phyloP scores from a whole-genome alignment of 2,113 vertebrate species.

The Lutjanus erythropterus region DNA sequence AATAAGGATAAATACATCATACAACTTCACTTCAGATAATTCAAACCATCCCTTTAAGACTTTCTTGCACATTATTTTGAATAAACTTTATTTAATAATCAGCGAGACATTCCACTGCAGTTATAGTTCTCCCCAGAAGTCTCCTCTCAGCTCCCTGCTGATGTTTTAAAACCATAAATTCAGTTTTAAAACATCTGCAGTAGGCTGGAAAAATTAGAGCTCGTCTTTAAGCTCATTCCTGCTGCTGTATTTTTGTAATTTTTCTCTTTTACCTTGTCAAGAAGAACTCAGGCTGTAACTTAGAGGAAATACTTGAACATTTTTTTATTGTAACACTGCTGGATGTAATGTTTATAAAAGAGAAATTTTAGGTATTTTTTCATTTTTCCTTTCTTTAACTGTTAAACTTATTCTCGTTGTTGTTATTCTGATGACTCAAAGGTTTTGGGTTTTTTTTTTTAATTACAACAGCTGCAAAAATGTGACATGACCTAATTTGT shows the following conservation, averaged over 20 bases:
- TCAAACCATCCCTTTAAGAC: no score
- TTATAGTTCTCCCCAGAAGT: neutral
- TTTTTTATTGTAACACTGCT: conserved; percentile 12
- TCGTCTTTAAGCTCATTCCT: neutral
- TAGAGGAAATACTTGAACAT: conserved; percentile 67
- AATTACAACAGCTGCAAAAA: neutral
- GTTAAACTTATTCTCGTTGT: neutral
- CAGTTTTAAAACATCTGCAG: neutral
- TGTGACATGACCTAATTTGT: neutral
- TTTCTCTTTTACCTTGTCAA: neutral
- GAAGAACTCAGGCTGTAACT: conserved; percentile 47
- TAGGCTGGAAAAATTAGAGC: neutral
- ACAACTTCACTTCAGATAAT: no score
- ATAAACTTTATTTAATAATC: neutral
- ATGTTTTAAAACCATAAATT: neutral
- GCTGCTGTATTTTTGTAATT: conserved; percentile 21
- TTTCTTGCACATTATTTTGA: neutral
- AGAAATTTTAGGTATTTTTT: neutral
- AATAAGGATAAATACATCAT: no score
- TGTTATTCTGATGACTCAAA: neutral
- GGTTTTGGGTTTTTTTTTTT: conserved; percentile 4
- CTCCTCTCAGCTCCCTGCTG: neutral
- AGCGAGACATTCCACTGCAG: neutral
- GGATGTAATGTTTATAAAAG: conserved; percentile 22
- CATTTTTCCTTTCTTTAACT: neutral